Conservation (phyloP, 2,888 invertebrate species). For the Conomelus anceps region DNA sequence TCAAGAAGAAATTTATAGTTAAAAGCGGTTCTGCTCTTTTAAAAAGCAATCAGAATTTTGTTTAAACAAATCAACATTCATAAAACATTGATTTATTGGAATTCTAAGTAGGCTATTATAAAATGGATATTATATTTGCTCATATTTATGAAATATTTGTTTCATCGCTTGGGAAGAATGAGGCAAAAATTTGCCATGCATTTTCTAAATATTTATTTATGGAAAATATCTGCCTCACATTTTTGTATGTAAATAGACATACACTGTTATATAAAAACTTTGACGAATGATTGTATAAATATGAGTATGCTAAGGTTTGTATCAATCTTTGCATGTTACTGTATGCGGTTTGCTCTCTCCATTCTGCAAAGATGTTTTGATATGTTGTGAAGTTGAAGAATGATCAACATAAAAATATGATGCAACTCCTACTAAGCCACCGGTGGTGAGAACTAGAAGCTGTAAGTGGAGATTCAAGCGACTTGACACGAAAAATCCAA, state of each 20-base stretch:
- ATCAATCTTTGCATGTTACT: neutral
- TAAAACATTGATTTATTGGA: no score
- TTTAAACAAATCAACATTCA: neutral
- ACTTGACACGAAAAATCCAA: slow-evolving; percentile 25
- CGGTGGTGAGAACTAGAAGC: slow-evolving; percentile 21
- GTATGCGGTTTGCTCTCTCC: neutral
- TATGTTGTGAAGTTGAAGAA: neutral
- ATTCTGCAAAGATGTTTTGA: neutral
- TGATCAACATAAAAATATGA: slow-evolving; percentile 27
- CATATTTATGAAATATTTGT: no score
- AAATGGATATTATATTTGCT: no score
- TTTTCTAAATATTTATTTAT: no score
- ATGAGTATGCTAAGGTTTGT: neutral
- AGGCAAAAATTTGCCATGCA: no score
- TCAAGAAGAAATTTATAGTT: no score
- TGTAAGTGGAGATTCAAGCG: slow-evolving; percentile 28
- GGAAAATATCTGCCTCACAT: no score
- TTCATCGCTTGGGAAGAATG: no score
- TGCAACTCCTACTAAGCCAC: slow-evolving; percentile 21
- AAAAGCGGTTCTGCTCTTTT: no score
- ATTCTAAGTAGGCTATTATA: no score
- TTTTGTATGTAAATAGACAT: no score
- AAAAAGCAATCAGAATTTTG: neutral
- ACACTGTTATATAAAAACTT: no score
- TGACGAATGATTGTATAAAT: neutral